Percentiles rank a stretch among this genome's conserved stretches.
phyloP scores from a whole-genome alignment of 2,797 vertebrate species.

The Hippopotamyrus pictus region DNA sequence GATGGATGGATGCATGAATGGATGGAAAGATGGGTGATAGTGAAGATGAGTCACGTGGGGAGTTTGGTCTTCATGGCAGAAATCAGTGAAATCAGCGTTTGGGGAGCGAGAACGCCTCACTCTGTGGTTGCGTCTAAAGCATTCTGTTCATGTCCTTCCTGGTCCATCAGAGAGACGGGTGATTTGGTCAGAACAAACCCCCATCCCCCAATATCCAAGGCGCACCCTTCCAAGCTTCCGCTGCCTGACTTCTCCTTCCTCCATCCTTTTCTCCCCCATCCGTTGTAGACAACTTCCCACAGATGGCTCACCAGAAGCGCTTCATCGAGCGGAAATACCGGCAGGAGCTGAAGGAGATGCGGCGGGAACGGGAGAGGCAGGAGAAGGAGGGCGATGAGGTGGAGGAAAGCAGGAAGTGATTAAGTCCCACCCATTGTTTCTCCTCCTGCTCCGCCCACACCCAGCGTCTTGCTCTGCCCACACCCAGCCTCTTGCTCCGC shows the following conservation, averaged over 20 bases:
- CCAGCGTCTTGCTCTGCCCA: not conserved
- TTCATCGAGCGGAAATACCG: slow-evolving; percentile 99
- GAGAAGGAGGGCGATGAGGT: slow-evolving; percentile 80
- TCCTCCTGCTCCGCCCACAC: not conserved
- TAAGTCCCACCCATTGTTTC: not conserved
- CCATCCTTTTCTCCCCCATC: slow-evolving; percentile 16
- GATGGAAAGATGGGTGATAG: not conserved
- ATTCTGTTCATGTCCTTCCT: not conserved
- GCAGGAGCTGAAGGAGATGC: slow-evolving; percentile 98
- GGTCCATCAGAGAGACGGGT: not conserved
- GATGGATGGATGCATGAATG: not conserved
- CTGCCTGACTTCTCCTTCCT: not conserved
- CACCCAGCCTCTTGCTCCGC: not conserved
- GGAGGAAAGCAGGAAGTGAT: slow-evolving; percentile 79
- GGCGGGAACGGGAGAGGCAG: slow-evolving; percentile 88
- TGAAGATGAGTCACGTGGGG: not conserved
- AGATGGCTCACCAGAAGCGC: slow-evolving; percentile 99
- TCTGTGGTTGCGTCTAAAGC: not conserved
- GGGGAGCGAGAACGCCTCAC: not conserved
- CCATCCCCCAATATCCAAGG: not conserved
- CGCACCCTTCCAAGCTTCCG: not conserved
- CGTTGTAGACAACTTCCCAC: slow-evolving; percentile 94
- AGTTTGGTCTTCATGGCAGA: not conserved
- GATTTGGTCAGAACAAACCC: not conserved
- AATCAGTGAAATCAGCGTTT: not conserved